phyloP scores from a whole-genome alignment of 2,888 invertebrate species.

The Therioaphis trifolii region DNA sequence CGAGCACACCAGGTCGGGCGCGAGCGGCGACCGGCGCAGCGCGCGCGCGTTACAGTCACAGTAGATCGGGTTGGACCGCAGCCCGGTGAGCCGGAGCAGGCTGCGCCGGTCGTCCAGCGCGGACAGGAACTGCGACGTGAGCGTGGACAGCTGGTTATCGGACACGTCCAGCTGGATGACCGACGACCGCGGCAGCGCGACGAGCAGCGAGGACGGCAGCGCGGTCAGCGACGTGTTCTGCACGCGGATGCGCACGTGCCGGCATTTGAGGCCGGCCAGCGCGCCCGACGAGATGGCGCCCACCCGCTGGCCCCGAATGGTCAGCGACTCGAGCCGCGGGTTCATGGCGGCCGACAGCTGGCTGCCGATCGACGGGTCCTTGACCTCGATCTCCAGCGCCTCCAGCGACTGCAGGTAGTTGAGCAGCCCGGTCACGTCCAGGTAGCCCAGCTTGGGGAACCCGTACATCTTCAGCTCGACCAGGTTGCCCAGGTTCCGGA shows the following conservation, averaged over 20 bases:
- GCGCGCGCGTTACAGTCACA: constrained; percentile 88
- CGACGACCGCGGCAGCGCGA: constrained; percentile 88
- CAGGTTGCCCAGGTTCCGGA: constrained; percentile 79
- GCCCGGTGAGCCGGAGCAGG: constrained; percentile 79
- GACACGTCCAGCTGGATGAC: constrained; percentile 81
- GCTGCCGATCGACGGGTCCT: constrained; percentile 82
- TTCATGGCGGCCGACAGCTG: constrained; percentile 83
- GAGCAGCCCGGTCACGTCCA: constrained; percentile 88
- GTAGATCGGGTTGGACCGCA: constrained; percentile 82
- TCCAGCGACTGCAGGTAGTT: constrained; percentile 80
- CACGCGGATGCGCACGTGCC: constrained; percentile 78
- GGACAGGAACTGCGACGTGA: constrained; percentile 82
- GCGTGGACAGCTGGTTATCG: constrained; percentile 80
- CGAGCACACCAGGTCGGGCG: constrained; percentile 72
- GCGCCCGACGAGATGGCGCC: constrained; percentile 85
- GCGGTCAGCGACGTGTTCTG: constrained; percentile 83
- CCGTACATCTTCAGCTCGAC: constrained; percentile 78
- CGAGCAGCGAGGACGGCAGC: constrained; percentile 84
- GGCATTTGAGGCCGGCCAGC: constrained; percentile 82
- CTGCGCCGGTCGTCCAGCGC: constrained; percentile 85
- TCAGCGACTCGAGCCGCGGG: constrained; percentile 80
- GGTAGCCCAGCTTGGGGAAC: constrained; percentile 83
- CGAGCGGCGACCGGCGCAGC: constrained; percentile 74
- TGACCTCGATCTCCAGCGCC: constrained; percentile 84
- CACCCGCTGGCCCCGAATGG: constrained; percentile 80